Evolutionary conservation across 2,113 vertebrate species (phyloP).

Genomic region (Sporophila hypoxantha): DNA sequence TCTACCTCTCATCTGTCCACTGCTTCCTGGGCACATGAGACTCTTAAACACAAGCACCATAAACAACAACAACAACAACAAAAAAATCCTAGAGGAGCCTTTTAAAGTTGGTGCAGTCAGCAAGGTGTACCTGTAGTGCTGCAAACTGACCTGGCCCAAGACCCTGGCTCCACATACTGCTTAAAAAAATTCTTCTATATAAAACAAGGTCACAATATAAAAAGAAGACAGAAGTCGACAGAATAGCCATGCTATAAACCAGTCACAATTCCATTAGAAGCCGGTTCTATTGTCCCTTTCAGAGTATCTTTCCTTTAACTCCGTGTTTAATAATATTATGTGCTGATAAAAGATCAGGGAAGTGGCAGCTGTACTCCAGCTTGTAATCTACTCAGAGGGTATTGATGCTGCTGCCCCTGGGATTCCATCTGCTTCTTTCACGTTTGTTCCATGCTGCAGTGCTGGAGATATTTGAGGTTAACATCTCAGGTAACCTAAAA

Average conservation of each 20-base stretch:
- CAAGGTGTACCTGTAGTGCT: neutral
- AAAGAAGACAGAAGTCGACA: neutral
- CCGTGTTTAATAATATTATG: neutral
- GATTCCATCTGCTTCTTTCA: neutral
- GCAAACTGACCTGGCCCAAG: neutral
- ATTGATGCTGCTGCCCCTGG: neutral
- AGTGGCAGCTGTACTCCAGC: neutral
- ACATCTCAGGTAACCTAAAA: neutral
- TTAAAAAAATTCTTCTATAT: neutral
- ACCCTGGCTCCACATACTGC: neutral
- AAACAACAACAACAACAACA: neutral
- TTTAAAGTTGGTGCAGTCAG: neutral
- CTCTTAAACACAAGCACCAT: neutral
- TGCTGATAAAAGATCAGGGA: slow-evolving; percentile 2
- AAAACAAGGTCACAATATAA: neutral
- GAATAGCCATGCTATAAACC: neutral
- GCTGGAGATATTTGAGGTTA: neutral
- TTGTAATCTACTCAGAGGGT: neutral
- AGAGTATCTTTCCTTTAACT: neutral
- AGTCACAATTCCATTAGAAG: neutral
- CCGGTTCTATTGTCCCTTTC: neutral
- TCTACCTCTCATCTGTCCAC: neutral
- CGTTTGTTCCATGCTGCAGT: neutral
- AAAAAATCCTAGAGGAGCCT: neutral
- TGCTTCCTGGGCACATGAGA: neutral